Base-by-base conservation (phyloP, 2,113 vertebrate species). In the Corydoras sp. region DNA sequence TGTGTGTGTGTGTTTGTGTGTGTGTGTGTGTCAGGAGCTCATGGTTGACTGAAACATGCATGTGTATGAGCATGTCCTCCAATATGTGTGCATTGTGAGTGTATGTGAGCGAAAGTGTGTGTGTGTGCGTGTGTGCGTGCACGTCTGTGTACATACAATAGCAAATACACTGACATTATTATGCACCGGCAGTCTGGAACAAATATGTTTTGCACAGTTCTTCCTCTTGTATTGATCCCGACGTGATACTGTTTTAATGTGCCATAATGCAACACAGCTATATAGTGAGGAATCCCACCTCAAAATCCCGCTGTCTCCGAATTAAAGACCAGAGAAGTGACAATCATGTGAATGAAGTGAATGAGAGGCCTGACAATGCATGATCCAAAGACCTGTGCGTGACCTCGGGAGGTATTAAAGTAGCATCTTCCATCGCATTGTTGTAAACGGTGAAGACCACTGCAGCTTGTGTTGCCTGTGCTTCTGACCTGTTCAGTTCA, bases 331-430 rank as follows among this genome's bases (percentile, higher is more conserved):
- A 15, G 31, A 62, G 60, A 65, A 63, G 32, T 55, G 76, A 77
- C 79, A 77, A 77, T 77, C 79, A 73, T 14, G 55, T 74, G 64
- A 60, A 58, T 31, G 11, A 59, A 51, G 58, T 65, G 49, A 43
- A 43, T 14, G 61, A 72, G 62, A 65, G 75, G 66, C 70, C 66
- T 70, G 56, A 77, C 68, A 60, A 68, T 80, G 73, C 73, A 80
- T 70, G 73, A 76, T 66, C 79, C 76, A 80, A 80, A 77, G 69
- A 80, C 18, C 43, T 62, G 53, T 51, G 31, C 55, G 71, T 68
- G 48, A 62, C 68, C 73, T 30, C 59, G 62, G 65, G 69, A 58
- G 43, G n/a, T 69, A 60, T 50, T 58, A 31, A 75, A 56, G 62
- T 72, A 75, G 63, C 65, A 71, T 64, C 72, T 73, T 78, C 62